Conservation (phyloP, 2,888 invertebrate genomes). For the Patella pellucida region DNA sequence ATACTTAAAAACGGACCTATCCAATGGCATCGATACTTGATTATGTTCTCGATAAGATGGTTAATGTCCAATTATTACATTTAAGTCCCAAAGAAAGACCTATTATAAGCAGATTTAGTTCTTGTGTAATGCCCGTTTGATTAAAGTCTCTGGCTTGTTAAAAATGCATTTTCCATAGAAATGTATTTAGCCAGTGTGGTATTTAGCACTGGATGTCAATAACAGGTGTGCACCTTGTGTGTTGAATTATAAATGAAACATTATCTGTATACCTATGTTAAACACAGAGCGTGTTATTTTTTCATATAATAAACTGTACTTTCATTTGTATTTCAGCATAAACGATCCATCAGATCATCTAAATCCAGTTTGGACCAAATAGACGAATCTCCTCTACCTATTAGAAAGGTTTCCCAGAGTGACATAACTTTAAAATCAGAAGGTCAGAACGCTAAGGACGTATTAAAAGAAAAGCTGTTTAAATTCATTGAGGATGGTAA, state of each 20-base stretch:
- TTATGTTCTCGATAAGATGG: no score
- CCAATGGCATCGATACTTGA: no score
- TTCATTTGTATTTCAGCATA: slow-evolving; percentile 12
- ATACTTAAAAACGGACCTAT: no score
- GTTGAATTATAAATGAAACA: neutral
- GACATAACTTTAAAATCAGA: slow-evolving; percentile 15
- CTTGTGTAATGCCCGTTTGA: no score
- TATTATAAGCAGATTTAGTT: no score
- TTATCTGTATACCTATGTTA: neutral
- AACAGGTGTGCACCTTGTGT: no score
- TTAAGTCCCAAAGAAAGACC: no score
- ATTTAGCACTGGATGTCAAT: no score
- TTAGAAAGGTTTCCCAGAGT: slow-evolving; percentile 15
- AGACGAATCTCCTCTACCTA: neutral
- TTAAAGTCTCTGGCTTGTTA: no score
- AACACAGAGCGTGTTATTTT: neutral
- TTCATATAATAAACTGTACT: neutral
- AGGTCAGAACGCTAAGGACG: slow-evolving; percentile 13
- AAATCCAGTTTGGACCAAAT: slow-evolving; percentile 4
- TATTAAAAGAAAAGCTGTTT: slow-evolving; percentile 32
- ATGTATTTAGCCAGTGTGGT: no score
- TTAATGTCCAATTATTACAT: no score
- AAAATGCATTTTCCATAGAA: no score
- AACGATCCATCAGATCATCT: neutral
- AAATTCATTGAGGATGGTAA: slow-evolving; percentile 26